Evolutionary conservation across 35 echinoderm and acorn worm genomes (phyloP).

Genomic region (Ophioderma brevispina): DNA sequence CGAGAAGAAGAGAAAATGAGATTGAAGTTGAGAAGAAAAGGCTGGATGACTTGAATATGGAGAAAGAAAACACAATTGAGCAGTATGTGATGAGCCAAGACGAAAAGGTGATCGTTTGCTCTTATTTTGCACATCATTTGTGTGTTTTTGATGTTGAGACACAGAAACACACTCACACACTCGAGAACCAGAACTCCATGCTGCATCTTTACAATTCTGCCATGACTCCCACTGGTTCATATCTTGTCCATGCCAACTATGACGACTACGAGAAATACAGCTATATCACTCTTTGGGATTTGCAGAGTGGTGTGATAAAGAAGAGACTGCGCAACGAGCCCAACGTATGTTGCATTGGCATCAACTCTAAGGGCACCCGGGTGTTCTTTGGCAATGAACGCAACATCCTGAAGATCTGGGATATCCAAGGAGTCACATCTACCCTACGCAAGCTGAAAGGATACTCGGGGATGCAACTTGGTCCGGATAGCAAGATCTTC

Average conservation of each 20-base stretch:
- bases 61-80: slow-evolving; percentile 96
- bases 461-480: slow-evolving; percentile 56
- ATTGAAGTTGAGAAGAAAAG: slow-evolving; percentile 77
- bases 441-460: slow-evolving; percentile 76
- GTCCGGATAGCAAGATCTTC: slow-evolving; percentile 73
- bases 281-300: slow-evolving; percentile 92
- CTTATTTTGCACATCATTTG: slow-evolving; percentile 93
- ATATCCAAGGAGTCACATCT: slow-evolving; percentile 61
- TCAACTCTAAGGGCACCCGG: slow-evolving; percentile 61
- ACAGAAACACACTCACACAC: slow-evolving; percentile 75
- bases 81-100: slow-evolving; percentile 86
- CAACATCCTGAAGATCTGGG: slow-evolving; percentile 89
- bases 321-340: slow-evolving; percentile 92
- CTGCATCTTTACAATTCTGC: slow-evolving; percentile 77
- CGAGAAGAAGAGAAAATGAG: slow-evolving; percentile 69
- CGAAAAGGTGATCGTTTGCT: slow-evolving; percentile 82
- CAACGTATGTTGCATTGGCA: slow-evolving; percentile 87
- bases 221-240: slow-evolving; percentile 61
- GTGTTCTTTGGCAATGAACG: slow-evolving; percentile 92
- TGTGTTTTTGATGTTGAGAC: slow-evolving; percentile 82
- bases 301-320: slow-evolving; percentile 61
- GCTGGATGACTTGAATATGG: slow-evolving; percentile 76
- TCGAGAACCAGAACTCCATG: slow-evolving; percentile 90
- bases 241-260: slow-evolving; percentile 84
- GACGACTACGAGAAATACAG: slow-evolving; percentile 88